These are phyloP conservation scores for Drosophila neocordata DNA, from an alignment of 1,140 invertebrate species.

Conservation along the genomic window DNA sequence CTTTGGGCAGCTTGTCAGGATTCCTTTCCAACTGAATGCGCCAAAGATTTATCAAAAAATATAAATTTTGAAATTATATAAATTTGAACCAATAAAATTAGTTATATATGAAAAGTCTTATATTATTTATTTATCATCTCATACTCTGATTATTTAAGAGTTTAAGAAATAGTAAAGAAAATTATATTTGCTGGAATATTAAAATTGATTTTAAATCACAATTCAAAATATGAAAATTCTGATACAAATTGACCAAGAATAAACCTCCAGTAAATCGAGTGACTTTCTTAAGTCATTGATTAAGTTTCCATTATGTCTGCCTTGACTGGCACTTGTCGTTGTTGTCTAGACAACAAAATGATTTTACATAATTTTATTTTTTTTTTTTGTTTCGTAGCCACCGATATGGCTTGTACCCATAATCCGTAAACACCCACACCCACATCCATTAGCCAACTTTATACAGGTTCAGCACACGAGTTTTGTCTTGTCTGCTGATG, in stretches of 20 bases:
- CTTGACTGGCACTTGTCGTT: slow-evolving; percentile 45
- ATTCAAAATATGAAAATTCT: too few relatives aligned
- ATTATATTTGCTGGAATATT: too few relatives aligned
- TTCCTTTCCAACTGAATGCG: too few relatives aligned
- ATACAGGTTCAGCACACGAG: slow-evolving; percentile 53
- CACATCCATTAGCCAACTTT: slow-evolving; percentile 52
- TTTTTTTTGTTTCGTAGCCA: slow-evolving; percentile 15
- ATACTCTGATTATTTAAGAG: too few relatives aligned
- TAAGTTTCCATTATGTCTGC: slow-evolving; percentile 8
- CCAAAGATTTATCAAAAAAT: too few relatives aligned
- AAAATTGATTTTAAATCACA: too few relatives aligned
- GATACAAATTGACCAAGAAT: background rate
- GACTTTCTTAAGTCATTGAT: slow-evolving; percentile 11
- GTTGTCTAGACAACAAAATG: slow-evolving; percentile 31
- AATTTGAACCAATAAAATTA: too few relatives aligned
- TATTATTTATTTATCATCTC: too few relatives aligned
- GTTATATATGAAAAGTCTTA: too few relatives aligned
- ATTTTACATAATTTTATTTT: slow-evolving; percentile 69
- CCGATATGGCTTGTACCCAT: slow-evolving; percentile 48
- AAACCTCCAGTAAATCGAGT: background rate
- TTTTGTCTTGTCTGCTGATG: slow-evolving; percentile 55
- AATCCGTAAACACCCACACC: slow-evolving; percentile 57
- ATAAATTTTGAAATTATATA: too few relatives aligned
- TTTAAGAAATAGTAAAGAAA: too few relatives aligned
- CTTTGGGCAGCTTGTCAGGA: too few relatives aligned